Conservation (phyloP, 2,113 vertebrate genomes). For the Laticauda laticaudata region DNA sequence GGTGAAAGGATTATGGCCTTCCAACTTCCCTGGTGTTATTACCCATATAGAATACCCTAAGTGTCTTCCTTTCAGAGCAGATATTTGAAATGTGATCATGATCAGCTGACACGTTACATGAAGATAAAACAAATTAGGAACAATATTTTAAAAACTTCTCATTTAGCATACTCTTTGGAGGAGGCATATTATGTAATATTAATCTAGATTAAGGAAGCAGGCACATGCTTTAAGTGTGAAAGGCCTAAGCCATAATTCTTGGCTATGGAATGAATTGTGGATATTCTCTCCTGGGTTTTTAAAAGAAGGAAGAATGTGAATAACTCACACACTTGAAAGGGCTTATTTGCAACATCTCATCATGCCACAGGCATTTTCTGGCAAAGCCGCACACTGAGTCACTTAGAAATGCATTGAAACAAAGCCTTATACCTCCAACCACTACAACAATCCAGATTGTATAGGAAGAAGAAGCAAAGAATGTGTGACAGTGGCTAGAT, state of each 20-base stretch:
- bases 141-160: conserved; percentile 33
- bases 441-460: conserved; percentile 27
- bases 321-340: conserved; percentile 28
- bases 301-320: conserved; percentile 37
- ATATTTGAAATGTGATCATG: conserved; percentile 39
- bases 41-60: conserved; percentile 23
- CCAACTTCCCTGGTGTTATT: not conserved
- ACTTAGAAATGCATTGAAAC: conserved; percentile 48
- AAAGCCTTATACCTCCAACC: conserved; percentile 29
- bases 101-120: conserved; percentile 30
- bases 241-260: rapidly evolving
- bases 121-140: not conserved
- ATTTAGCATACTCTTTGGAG: not conserved
- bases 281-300: conserved; percentile 43
- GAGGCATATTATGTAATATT: conserved; percentile 11
- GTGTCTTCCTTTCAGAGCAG: conserved; percentile 37
- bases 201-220: conserved; percentile 9
- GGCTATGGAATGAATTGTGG: conserved; percentile 10
- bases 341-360: not conserved
- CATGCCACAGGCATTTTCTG: conserved; percentile 28
- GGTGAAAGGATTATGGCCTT: conserved; percentile 36
- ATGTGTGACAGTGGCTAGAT: not conserved
- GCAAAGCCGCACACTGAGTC: conserved; percentile 51
- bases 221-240: rapidly evolving
- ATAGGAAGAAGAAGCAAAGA: conserved; percentile 37